Conservation (phyloP, 2,888 invertebrate genomes). For the Syritta pipiens region DNA sequence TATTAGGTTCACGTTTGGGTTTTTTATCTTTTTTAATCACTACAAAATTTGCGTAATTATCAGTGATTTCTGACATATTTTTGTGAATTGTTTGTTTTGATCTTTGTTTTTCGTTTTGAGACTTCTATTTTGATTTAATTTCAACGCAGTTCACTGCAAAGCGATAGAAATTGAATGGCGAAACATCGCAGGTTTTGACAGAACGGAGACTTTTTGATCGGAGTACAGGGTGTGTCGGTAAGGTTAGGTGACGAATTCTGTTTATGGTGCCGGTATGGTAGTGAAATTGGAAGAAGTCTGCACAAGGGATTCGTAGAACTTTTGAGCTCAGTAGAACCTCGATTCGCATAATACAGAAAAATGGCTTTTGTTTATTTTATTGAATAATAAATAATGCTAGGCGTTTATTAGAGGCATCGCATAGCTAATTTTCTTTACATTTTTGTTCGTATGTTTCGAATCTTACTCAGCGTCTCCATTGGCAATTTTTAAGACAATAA, state of each 20-base stretch:
- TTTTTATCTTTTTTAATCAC: conserved; percentile 70
- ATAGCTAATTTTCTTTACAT: too few relatives aligned
- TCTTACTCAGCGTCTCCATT: too few relatives aligned
- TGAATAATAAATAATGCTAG: too few relatives aligned
- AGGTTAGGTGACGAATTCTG: background rate
- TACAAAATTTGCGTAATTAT: conserved; percentile 58
- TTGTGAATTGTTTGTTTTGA: conserved; percentile 49
- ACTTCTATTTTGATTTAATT: conserved; percentile 50
- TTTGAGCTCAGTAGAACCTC: too few relatives aligned
- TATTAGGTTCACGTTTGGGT: conserved; percentile 70
- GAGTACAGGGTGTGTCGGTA: conserved; percentile 30
- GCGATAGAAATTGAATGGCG: conserved; percentile 48
- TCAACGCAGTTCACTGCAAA: conserved; percentile 63
- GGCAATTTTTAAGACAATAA: too few relatives aligned
- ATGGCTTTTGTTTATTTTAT: too few relatives aligned
- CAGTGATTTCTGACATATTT: conserved; percentile 61
- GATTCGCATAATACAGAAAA: too few relatives aligned
- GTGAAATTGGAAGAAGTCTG: too few relatives aligned
- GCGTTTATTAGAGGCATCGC: too few relatives aligned
- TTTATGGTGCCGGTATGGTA: too few relatives aligned
- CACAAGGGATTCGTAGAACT: too few relatives aligned
- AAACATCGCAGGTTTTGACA: conserved; percentile 62
- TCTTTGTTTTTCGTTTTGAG: conserved; percentile 29
- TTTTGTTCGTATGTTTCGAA: too few relatives aligned
- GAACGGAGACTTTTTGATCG: background rate